Base-by-base conservation (phyloP, 2,888 invertebrate species). In the Polydrusus tereticollis region DNA sequence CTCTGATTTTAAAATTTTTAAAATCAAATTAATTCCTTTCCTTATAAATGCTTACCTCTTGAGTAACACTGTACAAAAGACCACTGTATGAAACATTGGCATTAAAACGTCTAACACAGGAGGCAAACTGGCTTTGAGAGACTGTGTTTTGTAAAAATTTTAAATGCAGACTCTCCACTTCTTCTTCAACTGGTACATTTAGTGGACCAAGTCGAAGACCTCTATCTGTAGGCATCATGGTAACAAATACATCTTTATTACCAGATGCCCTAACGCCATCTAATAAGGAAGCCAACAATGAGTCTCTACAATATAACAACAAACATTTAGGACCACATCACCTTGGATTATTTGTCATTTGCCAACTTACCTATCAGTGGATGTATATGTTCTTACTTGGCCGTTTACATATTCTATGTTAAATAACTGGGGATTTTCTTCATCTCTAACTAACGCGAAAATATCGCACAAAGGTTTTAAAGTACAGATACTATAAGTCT, bases 41-140 rank as follows among this genome's bases (percentile, higher is more conserved):
- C 12, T 14, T 16, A 16, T n/a, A 45, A 43, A 21, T 5, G 82
- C 93, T 90, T 89, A 97, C 98, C 87, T 99, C 99, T 88, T 97
- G 96, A 21, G 97, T 95, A 76, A 97, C 94, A 78, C 98, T 96
- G 86, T 99, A 98, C 76, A 96, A 91, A 59, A 99, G 91, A 18
- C 99, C 99, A 86, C 96, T 98, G 87, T 99, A 99, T 2, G 99
- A 96, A 80, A 98, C 92, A 86, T 99, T 99, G 58, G 97, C 95
- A 87, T 99, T 99, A 86, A 99, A 99, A 73, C 99, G 88, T 78
- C 95, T 93, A 20, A 99, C 91, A 78, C 96, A 94, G 83, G 97
- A 96, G 21, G 91, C 85, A 81, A 93, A 92, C 4, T 88, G 86
- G 84, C 90, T 89, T 43, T 88, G 88, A 20, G 88, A 89, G 73